A percentile compares a stretch with the other conserved stretches of the same genome.
Conservation (phyloP, 2,888 invertebrate genomes). For the Lasius fuliginosus region DNA sequence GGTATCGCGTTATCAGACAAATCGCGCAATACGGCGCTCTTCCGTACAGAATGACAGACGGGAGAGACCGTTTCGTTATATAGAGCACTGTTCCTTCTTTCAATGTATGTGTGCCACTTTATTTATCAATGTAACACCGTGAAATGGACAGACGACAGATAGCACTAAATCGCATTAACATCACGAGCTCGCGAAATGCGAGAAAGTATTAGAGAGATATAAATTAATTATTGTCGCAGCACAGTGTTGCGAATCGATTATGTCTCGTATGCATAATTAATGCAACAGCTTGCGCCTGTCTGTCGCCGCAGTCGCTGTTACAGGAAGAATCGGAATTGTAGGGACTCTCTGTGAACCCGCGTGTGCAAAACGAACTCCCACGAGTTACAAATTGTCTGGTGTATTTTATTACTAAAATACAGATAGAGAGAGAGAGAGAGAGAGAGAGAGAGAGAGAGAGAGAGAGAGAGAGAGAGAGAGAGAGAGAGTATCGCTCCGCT, state of each 20-base stretch:
- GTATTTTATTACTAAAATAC: neutral
- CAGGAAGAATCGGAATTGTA: slow-evolving; percentile 2
- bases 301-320: neutral
- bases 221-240: slow-evolving; percentile 52
- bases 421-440: too few relatives aligned
- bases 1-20: slow-evolving; percentile 73
- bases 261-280: slow-evolving; percentile 51
- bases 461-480: too few relatives aligned
- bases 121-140: slow-evolving; percentile 33
- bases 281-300: slow-evolving; percentile 40
- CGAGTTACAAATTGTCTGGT: neutral
- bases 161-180: slow-evolving; percentile 43
- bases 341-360: neutral
- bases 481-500: neutral
- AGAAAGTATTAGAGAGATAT: slow-evolving; percentile 44
- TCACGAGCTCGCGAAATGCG: slow-evolving; percentile 21
- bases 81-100: neutral
- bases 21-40: slow-evolving; percentile 65
- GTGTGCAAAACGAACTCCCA: slow-evolving; percentile 1
- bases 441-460: too few relatives aligned
- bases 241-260: slow-evolving; percentile 50
- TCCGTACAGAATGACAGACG: neutral
- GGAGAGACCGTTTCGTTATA: slow-evolving; percentile 14
- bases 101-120: slow-evolving; percentile 19
- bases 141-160: slow-evolving; percentile 25